Evolutionary conservation across 1,140 invertebrate species (phyloP).

Genomic region (Atta cephalotes): DNA sequence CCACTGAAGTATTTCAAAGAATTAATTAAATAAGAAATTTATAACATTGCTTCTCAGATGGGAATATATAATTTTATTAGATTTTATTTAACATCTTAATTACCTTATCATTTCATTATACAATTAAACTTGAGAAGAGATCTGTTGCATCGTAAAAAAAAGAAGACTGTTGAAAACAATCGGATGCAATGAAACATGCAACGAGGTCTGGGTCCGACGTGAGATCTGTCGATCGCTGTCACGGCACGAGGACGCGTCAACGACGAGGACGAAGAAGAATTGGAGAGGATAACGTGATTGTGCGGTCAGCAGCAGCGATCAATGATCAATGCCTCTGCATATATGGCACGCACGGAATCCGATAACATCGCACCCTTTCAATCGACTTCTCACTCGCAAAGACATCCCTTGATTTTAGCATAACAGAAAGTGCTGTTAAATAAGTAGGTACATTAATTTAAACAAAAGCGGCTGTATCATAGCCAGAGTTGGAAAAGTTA

Average conservation of each 20-base stretch:
- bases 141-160: constrained; percentile 37
- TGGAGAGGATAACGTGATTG: constrained; percentile 76
- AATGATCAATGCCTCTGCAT: constrained; percentile 78
- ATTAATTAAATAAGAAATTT: constrained; percentile 11
- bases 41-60: neutral
- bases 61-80: neutral
- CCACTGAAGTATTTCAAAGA: neutral
- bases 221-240: constrained; percentile 77
- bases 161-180: constrained; percentile 65
- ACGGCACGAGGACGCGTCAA: constrained; percentile 69
- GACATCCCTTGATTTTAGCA: constrained; percentile 17
- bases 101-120: neutral
- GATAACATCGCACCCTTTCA: constrained; percentile 70
- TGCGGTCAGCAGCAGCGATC: constrained; percentile 79
- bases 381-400: constrained; percentile 49
- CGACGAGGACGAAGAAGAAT: constrained; percentile 63
- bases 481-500: no score
- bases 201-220: constrained; percentile 69
- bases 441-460: constrained; percentile 11
- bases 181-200: constrained; percentile 70
- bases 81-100: neutral
- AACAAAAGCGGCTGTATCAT: neutral
- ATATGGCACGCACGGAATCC: constrained; percentile 75
- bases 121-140: neutral
- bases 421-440: neutral